Percentiles rank a stretch among this genome's conserved stretches.
phyloP scores from a whole-genome alignment of 2,797 vertebrate species.

The Prionace glauca region DNA sequence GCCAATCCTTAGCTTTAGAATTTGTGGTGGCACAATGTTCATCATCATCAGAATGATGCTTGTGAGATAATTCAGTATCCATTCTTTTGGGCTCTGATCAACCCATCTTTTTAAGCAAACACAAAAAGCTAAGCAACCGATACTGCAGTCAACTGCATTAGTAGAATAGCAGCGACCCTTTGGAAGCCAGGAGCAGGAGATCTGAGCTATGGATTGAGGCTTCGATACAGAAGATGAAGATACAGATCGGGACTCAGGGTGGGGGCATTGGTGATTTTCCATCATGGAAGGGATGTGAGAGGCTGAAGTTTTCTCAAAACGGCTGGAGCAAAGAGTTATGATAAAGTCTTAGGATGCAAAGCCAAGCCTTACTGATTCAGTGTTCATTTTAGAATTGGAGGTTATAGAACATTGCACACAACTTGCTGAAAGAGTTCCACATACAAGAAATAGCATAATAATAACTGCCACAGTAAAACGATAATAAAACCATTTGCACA shows the following conservation, averaged over 20 bases:
- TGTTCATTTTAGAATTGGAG: background rate
- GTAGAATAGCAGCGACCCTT: background rate
- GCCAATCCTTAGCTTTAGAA: background rate
- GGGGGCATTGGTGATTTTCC: too few species aligned
- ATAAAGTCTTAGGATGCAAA: background rate
- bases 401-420: background rate
- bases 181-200: background rate
- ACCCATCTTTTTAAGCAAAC: background rate
- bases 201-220: background rate
- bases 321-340: background rate
- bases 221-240: background rate
- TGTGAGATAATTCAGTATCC: background rate
- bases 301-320: background rate
- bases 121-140: background rate
- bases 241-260: background rate
- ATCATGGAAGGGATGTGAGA: too few species aligned
- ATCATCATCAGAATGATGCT: background rate
- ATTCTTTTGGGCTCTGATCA: background rate
- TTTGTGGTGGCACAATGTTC: background rate
- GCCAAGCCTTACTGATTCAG: background rate
- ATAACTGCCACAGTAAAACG: background rate
- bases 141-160: too few species aligned
- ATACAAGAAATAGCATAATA: slow-evolving; percentile 10
- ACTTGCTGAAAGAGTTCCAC: background rate
- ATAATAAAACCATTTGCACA: background rate